Evolutionary conservation across 2,113 vertebrate species (phyloP), one percentile per base, ranked within the genome.

Genomic region (Otolemur garnettii): DNA sequence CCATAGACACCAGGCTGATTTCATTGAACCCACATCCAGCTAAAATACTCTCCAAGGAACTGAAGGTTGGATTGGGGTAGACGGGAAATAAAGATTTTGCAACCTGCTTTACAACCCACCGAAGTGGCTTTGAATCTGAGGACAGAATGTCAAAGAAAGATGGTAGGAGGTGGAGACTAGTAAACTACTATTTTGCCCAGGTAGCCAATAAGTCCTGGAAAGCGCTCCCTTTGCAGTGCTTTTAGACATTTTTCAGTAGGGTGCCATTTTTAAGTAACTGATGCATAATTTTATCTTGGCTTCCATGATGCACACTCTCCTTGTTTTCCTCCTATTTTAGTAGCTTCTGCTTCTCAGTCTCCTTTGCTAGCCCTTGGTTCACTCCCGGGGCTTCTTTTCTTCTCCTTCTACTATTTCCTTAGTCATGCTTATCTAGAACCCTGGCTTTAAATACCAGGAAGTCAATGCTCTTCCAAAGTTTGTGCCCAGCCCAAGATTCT

Each of bases 251-350:
- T 93, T 80, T 96, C 64, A 74, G 30, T 66, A 74, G 62, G 55
- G 77, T 24, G 35, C 21, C 6, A 38, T 35, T 89, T 89, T 86
- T 14, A 38, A 62, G 30, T 90, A 53, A 88, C 55, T 74, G 24
- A 26, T 50, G 60, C 33, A 53, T 77, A 75, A 30, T 77, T 96
- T 91, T 77, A 84, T 75, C 53, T 77, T 96, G 87, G 35, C 26
- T 53, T 91, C 35, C 5, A 82, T 80, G 30, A 80, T 22, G 19
- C 38, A 35, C 33, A 35, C 33, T 83, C 15, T 69, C 33, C 22
- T 50, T 19, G 33, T 50, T 87, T 86, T 81, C 59, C 15, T 81
- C 35, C 62, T 74, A 14, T 42, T 35, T 84, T 33, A 90, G 8
- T 81, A 72, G 35, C 42, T 77, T 94, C 11, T 21, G 30, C 10